phyloP scores from a whole-genome alignment of 2,888 invertebrate species.

The Drosophila falleni region DNA sequence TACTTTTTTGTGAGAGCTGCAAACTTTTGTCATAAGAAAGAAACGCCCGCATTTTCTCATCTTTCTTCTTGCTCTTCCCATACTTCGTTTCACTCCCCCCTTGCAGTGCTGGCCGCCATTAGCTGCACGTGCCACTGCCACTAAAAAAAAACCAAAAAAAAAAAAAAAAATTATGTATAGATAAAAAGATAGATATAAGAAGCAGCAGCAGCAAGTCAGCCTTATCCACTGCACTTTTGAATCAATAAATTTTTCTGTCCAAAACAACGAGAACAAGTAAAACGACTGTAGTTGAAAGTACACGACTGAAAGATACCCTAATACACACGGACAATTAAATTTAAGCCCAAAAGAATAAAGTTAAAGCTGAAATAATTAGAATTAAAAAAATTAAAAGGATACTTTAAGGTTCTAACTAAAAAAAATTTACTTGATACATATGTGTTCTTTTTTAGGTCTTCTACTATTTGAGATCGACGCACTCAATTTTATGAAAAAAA shows the following conservation, averaged over 20 bases:
- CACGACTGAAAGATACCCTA: constrained; percentile 1
- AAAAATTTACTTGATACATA: no score
- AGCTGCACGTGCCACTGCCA: constrained; percentile 70
- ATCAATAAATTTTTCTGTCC: constrained; percentile 53
- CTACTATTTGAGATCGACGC: no score
- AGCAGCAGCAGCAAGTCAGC: constrained; percentile 12
- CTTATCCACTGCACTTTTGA: constrained; percentile 49
- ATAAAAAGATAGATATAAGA: not conserved
- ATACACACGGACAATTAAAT: no score
- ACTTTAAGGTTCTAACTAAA: no score
- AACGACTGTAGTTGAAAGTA: not conserved
- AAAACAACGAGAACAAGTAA: constrained; percentile 14
- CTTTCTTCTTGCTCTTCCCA: constrained; percentile 20
- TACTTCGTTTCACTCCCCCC: not conserved
- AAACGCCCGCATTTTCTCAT: constrained; percentile 62
- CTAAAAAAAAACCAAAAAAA: not conserved
- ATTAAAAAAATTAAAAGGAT: no score
- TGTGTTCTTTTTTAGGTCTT: no score
- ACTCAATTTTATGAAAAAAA: no score
- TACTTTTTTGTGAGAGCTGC: constrained; percentile 55
- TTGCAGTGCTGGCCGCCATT: constrained; percentile 54
- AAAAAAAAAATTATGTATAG: not conserved
- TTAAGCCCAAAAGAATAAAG: no score
- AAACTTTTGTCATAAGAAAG: constrained; percentile 80
- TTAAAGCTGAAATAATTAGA: no score